Evolutionary conservation across 37 sponge, comb jelly and placozoan species (phyloP).

Genomic region (Petrosia ficiformis): DNA sequence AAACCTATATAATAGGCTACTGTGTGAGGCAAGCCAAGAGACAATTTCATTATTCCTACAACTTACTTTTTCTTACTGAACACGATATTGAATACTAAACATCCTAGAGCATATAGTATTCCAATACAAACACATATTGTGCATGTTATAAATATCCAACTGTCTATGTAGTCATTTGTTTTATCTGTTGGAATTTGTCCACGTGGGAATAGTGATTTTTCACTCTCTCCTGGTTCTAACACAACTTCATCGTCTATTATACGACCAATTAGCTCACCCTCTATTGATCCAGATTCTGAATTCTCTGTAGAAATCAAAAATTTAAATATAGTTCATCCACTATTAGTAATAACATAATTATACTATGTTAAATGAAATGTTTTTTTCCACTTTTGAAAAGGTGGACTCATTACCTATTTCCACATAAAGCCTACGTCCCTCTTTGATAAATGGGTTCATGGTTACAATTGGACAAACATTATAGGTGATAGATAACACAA

Average conservation of each 20-base stretch:
- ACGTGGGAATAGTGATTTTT: slow-evolving; percentile 13
- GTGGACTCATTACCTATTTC: no score
- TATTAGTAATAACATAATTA: slow-evolving; percentile 1
- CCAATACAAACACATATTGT: slow-evolving; percentile 46
- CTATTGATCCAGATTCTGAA: no score
- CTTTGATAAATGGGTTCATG: no score
- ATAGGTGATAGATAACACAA: no score
- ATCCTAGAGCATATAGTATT: slow-evolving; percentile 45
- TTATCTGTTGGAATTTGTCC: slow-evolving; percentile 38
- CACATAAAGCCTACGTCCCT: no score
- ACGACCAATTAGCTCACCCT: no score
- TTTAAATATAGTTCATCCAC: background rate
- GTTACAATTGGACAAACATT: no score
- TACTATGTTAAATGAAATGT: no score
- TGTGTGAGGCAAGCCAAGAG: no score
- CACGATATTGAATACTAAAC: slow-evolving; percentile 40
- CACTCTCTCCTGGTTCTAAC: background rate
- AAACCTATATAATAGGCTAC: no score
- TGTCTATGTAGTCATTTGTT: slow-evolving; percentile 16
- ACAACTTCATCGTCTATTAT: no score
- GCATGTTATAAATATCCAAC: slow-evolving; percentile 35
- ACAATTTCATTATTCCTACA: background rate
- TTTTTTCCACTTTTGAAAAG: background rate
- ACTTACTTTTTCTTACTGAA: slow-evolving; percentile 59
- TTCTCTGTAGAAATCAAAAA: no score